Evolutionary conservation across 2,888 invertebrate species (phyloP).

Genomic region (Lutraria lutraria): DNA sequence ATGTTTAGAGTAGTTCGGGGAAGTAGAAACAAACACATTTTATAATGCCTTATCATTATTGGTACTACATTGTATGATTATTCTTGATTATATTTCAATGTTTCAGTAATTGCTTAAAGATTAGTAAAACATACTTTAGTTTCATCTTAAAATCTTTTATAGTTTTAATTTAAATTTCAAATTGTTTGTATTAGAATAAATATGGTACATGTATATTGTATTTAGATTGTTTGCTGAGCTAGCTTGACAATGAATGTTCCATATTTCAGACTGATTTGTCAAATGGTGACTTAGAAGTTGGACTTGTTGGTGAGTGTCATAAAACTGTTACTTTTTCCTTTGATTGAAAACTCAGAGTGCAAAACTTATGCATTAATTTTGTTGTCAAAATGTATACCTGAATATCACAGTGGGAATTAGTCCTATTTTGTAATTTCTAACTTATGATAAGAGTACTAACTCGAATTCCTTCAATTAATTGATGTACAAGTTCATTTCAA

Average conservation of each 20-base stretch:
- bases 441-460: no score
- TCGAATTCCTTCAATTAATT: no score
- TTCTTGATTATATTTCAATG: not conserved
- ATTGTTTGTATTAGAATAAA: not conserved
- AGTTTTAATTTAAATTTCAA: not conserved
- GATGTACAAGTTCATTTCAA: no score
- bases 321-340: not conserved
- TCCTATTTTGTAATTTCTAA: no score
- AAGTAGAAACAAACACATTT: no score
- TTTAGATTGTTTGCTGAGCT: not conserved
- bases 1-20: no score
- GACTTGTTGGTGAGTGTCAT: not conserved
- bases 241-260: not conserved
- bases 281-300: slow-evolving; percentile 12
- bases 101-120: not conserved
- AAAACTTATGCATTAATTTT: no score
- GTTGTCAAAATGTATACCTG: no score
- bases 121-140: not conserved
- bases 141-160: not conserved
- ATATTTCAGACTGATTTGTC: slow-evolving; percentile 4
- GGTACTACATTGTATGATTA: no score
- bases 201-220: not conserved
- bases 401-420: no score
- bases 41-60: no score
- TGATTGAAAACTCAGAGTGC: not conserved